These are phyloP conservation scores for Pseudococcus viburni DNA, from an alignment of 2,888 invertebrate species.

Conservation along the genomic window DNA sequence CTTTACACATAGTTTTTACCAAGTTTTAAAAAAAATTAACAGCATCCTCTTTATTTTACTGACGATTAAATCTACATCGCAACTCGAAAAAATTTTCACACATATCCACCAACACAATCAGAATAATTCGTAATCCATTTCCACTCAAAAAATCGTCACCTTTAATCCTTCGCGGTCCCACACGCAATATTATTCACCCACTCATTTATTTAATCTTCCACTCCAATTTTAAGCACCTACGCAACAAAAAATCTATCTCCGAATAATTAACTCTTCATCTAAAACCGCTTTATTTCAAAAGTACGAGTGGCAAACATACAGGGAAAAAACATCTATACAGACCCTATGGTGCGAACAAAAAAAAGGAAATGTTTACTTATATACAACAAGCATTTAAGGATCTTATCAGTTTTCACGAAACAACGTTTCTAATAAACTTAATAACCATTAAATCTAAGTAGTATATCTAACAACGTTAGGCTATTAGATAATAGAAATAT, in stretches of 20 bases:
- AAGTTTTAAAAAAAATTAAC: too few relatives aligned
- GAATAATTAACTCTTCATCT: constrained; percentile 15
- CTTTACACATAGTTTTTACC: too few relatives aligned
- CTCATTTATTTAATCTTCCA: neutral
- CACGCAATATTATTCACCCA: neutral
- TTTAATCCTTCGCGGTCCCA: neutral
- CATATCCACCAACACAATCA: too few relatives aligned
- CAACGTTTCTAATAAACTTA: constrained; percentile 47
- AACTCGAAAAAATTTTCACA: too few relatives aligned
- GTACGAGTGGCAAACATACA: neutral
- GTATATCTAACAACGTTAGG: constrained; percentile 44
- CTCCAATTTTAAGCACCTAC: neutral
- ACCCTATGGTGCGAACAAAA: neutral
- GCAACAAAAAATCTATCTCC: neutral
- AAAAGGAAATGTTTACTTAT: constrained; percentile 48
- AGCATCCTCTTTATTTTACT: too few relatives aligned
- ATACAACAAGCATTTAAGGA: constrained; percentile 23
- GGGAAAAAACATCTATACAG: neutral
- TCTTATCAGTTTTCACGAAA: constrained; percentile 50
- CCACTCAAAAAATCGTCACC: neutral
- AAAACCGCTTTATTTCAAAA: neutral
- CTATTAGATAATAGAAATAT: constrained; percentile 52
- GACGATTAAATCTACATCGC: too few relatives aligned
- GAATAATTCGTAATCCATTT: neutral
- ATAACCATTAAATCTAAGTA: constrained; percentile 56